Evolutionary conservation across 2,888 invertebrate genomes (phyloP).

Genomic region (Pecten maximus): DNA sequence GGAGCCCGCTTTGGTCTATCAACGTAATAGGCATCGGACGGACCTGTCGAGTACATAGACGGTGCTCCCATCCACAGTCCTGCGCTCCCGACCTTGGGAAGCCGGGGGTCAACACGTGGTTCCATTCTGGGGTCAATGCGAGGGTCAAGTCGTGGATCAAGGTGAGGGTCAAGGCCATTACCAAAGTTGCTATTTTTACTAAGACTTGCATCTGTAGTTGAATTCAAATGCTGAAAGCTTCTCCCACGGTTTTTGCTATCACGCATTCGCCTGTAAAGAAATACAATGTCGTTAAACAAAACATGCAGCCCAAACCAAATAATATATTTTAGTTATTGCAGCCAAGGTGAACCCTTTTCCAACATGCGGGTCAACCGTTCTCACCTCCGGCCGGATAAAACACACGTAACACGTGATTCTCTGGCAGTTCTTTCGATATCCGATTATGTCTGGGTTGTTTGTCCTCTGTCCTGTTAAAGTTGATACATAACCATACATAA

Average conservation of each 20-base stretch:
- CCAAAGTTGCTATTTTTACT: constrained; percentile 62
- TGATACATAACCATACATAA: not conserved
- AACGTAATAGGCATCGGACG: constrained; percentile 58
- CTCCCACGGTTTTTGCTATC: constrained; percentile 44
- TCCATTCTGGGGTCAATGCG: constrained; percentile 59
- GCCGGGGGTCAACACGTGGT: constrained; percentile 54
- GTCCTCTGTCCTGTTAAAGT: not conserved
- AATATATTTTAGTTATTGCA: not conserved
- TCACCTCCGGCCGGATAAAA: constrained; percentile 1
- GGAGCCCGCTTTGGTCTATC: constrained; percentile 40
- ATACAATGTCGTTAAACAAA: not conserved
- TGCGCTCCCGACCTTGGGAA: constrained; percentile 70
- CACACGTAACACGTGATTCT: constrained; percentile 1
- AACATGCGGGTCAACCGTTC: constrained; percentile 4
- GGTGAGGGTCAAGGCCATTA: constrained; percentile 49
- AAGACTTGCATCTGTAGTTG: constrained; percentile 60
- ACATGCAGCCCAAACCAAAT: not conserved
- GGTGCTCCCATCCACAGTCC: constrained; percentile 73
- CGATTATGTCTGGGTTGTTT: not conserved
- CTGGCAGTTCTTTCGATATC: constrained; percentile 3
- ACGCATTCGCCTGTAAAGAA: constrained; percentile 40
- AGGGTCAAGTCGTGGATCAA: constrained; percentile 56
- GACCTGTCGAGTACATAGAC: constrained; percentile 65
- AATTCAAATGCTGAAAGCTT: constrained; percentile 57
- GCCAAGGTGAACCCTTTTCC: not conserved